These are phyloP conservation scores for Ostrea denselamellosa DNA, from an alignment of 1,140 invertebrate genomes.

Conservation along the genomic window DNA sequence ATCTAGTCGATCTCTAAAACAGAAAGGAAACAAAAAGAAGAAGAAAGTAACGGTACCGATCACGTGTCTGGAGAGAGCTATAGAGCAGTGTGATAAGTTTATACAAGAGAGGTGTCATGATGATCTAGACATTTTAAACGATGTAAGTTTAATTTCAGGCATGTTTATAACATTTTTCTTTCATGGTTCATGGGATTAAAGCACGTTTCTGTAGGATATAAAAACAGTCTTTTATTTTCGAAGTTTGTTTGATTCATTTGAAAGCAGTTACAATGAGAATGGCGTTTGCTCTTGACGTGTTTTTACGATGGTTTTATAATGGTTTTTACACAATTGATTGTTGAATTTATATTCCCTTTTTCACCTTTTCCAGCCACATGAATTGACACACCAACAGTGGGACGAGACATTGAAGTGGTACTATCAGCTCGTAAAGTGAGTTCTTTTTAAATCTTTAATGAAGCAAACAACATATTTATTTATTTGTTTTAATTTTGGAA, in stretches of 20 bases:
- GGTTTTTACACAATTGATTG: too few relatives aligned
- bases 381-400: conserved; percentile 85
- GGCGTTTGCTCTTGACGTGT: too few relatives aligned
- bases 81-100: conserved; percentile 87
- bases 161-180: neutral
- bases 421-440: conserved; percentile 84
- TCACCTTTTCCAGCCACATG: conserved; percentile 61
- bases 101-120: conserved; percentile 88
- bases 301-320: too few relatives aligned
- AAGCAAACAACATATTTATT: too few relatives aligned
- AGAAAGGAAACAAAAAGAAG: conserved; percentile 64
- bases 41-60: conserved; percentile 83
- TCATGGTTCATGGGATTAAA: too few relatives aligned
- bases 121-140: conserved; percentile 85
- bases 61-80: conserved; percentile 88
- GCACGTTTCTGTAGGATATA: too few relatives aligned
- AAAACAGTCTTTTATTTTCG: too few relatives aligned
- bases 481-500: too few relatives aligned
- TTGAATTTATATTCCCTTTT: too few relatives aligned
- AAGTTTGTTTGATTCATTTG: too few relatives aligned
- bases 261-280: too few relatives aligned
- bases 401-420: conserved; percentile 90
- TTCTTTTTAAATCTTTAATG: conserved; percentile 33
- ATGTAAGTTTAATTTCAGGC: conserved; percentile 62
- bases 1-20: conserved; percentile 55